phyloP scores from a whole-genome alignment of 1,140 invertebrate species.

The Listronotus oregonensis region DNA sequence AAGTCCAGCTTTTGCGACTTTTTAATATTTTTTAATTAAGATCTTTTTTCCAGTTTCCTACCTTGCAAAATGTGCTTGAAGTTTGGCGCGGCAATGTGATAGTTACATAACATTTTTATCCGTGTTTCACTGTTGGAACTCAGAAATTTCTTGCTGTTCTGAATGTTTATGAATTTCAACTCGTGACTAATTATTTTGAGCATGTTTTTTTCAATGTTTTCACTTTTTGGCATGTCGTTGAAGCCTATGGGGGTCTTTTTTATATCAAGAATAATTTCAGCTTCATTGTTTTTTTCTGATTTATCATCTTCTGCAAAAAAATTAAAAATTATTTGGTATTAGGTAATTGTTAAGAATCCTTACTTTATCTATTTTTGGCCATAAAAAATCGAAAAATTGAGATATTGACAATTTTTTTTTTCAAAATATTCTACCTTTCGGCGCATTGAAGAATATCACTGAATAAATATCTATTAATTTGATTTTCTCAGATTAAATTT shows the following conservation, averaged over 20 bases:
- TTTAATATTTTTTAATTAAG: too few relatives aligned
- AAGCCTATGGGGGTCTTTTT: slow-evolving; percentile 18
- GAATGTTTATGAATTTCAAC: slow-evolving; percentile 18
- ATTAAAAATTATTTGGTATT: too few relatives aligned
- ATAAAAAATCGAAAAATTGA: too few relatives aligned
- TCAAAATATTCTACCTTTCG: too few relatives aligned
- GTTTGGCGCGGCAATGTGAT: slow-evolving; percentile 18
- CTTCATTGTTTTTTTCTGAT: not conserved
- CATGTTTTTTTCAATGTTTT: slow-evolving; percentile 1
- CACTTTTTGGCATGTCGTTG: slow-evolving; percentile 22
- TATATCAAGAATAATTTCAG: slow-evolving; percentile 2
- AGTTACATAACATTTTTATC: slow-evolving; percentile 19
- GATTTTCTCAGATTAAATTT: too few relatives aligned
- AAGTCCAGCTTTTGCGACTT: too few relatives aligned
- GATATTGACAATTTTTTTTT: too few relatives aligned
- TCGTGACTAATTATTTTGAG: slow-evolving; percentile 20
- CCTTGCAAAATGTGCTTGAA: slow-evolving; percentile 19
- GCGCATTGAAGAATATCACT: too few relatives aligned
- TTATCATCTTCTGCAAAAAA: slow-evolving; percentile 3
- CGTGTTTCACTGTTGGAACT: slow-evolving; percentile 1
- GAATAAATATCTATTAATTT: too few relatives aligned
- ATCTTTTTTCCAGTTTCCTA: not conserved
- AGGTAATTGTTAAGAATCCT: too few relatives aligned
- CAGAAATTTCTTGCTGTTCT: slow-evolving; percentile 26
- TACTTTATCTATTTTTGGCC: too few relatives aligned